Evolutionary conservation across 2,113 vertebrate species (phyloP), one percentile per base, ranked within the genome.

Genomic region (Daphoenositta chrysoptera): DNA sequence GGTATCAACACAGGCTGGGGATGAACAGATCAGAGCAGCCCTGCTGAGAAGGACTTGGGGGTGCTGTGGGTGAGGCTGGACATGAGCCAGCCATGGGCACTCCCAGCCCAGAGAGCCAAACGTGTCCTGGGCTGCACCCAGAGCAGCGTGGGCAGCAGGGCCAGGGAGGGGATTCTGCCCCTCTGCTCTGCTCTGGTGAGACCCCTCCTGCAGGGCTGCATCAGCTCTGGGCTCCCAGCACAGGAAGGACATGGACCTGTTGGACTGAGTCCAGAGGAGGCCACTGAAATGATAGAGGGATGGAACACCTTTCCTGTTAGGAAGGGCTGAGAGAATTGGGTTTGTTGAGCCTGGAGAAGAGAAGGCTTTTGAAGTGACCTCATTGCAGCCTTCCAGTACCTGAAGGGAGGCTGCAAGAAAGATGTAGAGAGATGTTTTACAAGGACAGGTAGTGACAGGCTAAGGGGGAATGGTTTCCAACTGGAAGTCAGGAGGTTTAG

Each of bases 231-330:
- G 42, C 2, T 8, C 26, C 2, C 48, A 35, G 75, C 24, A 30
- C 6, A 19, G 75, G 40, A 48, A 27, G 3, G 6, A 31, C 3
- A 2, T 1, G 22, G 21, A 54, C 0, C 1, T 64, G 21, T 2
- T 64, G 35, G 7, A 17, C 7, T 0, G 0, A 35, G 15, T 40
- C 20, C n/a, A 42, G 42, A 56, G 42, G 40, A 63, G 11, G 27
- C 11, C 10, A 20, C 6, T 2, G 23, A 27, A 3, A 42, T 19
- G 22, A 7, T 3, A 18, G 50, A 31, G 31, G 9, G 5, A 9
- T 33, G 22, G 31, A 72, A 5, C 27, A 42, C 15, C 21, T 64
- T 15, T 20, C 7, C 8, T 81, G 6, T 33, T 13, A 28, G 21
- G 48, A 48, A 35, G 4, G 35, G 48, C 26, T 40, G 21, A 22